Conservation (phyloP, 2,113 vertebrate species). For the Gavia stellata region DNA sequence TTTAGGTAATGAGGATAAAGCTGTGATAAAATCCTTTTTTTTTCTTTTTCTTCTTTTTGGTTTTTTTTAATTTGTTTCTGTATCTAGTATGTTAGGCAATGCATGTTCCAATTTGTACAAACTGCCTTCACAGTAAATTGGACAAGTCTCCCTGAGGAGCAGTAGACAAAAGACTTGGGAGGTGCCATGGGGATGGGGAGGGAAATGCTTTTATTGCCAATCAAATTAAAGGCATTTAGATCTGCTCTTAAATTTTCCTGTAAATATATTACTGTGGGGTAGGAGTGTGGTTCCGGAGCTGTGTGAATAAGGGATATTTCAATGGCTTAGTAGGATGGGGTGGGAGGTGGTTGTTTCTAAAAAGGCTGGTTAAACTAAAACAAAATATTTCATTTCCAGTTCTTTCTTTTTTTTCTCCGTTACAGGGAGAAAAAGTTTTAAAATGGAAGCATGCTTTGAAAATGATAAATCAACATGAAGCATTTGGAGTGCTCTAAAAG, state of each 20-base stretch:
- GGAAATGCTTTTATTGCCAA: constrained; percentile 30
- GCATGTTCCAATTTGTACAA: constrained; percentile 1
- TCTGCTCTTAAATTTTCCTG: background rate
- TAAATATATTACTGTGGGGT: background rate
- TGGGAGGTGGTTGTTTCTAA: background rate
- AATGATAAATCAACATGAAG: background rate
- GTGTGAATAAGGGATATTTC: background rate
- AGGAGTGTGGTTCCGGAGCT: background rate
- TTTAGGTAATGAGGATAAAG: background rate
- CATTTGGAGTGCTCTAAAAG: background rate
- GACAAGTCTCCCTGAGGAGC: constrained; percentile 13
- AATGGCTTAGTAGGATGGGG: background rate
- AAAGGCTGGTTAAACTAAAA: background rate
- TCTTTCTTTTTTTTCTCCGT: background rate
- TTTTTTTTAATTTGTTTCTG: background rate
- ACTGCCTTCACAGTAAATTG: constrained; percentile 24
- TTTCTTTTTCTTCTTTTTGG: background rate
- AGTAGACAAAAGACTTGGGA: constrained; percentile 20
- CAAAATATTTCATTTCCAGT: constrained; percentile 21
- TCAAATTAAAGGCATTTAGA: constrained; percentile 32
- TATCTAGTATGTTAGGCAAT: background rate
- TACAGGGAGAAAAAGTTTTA: background rate
- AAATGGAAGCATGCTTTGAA: background rate
- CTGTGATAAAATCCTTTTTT: background rate
- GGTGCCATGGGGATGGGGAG: background rate